These are phyloP conservation scores for Platalea minor DNA, from an alignment of 2,797 vertebrate species.

Conservation along the genomic window DNA sequence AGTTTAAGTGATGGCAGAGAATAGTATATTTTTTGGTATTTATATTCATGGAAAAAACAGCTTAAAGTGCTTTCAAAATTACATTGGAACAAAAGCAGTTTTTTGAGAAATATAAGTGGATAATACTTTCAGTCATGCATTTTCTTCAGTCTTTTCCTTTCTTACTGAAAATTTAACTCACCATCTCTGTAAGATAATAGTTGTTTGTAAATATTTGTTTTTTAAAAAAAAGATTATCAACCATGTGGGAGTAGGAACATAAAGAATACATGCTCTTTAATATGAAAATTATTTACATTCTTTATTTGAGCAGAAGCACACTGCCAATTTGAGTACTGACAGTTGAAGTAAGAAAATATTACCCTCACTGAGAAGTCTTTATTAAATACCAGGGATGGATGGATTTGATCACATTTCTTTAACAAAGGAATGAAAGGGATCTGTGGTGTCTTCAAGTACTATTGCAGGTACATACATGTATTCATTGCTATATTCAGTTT, in stretches of 20 bases:
- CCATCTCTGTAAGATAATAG: background rate
- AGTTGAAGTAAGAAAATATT: background rate
- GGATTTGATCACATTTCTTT: background rate
- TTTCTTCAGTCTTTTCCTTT: background rate
- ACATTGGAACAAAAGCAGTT: background rate
- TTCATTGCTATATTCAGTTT: background rate
- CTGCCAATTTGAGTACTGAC: background rate
- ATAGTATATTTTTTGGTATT: background rate
- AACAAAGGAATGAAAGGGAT: background rate
- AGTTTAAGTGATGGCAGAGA: background rate
- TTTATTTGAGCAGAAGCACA: background rate
- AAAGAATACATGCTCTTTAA: background rate
- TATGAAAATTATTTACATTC: background rate
- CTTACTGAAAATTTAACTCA: background rate
- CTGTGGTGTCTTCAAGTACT: background rate
- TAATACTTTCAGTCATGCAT: background rate
- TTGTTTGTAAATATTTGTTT: background rate
- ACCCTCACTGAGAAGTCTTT: background rate
- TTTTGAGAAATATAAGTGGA: background rate
- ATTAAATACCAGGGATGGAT: background rate
- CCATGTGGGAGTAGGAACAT: background rate
- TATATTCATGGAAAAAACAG: background rate
- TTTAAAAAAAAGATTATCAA: background rate
- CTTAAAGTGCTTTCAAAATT: background rate
- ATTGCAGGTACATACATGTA: background rate